Base-by-base conservation (phyloP, 2,113 vertebrate species). In the Spheniscus mendiculus region DNA sequence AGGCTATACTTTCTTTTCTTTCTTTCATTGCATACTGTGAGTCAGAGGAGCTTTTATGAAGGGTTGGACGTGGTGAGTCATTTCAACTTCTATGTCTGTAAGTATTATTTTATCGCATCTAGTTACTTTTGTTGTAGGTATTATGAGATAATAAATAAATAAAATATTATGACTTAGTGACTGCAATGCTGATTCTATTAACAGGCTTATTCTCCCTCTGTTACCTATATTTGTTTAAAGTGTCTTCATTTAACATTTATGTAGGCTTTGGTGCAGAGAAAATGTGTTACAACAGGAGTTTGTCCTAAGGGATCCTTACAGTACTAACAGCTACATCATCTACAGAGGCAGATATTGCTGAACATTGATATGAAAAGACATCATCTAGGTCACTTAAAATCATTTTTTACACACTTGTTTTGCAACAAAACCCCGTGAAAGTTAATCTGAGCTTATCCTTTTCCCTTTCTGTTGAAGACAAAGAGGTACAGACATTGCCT, bases 201-300 rank as follows among this genome's bases (percentile, higher is more conserved):
- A 92, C 78, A 90, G 94, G 79, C 91, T 96, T 96, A 96, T 97
- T 97, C 81, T 93, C 45, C 66, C 65, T 95, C 88, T 80, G 83
- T 97, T 96, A 92, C 95, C 78, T 96, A 26, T 88, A 97, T 97
- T 97, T 97, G 89, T 93, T 97, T 97, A 96, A 97, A 97, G 92
- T 85, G 62, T 58, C 92, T 95, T 97, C 93, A 97, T 97, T 97
- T 97, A 97, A 94, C 95, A 96, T 97, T 97, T 97, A 96, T 97
- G 93, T 92, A 95, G 95, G 90, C 78, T 95, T 93, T 96, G 96
- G 92, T 97, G 87, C 89, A 94, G 92, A 86, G 87, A 95, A 95
- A 97, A 96, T 96, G 65, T 58, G 63, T 83, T 97, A 59, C 69
- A 96, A 92, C 59, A 80, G 49, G 76, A 87, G 90, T 93, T 95